Evolutionary conservation across 2,113 vertebrate species (phyloP), one percentile per base, ranked within the genome.

Genomic region (Heliornis fulica): DNA sequence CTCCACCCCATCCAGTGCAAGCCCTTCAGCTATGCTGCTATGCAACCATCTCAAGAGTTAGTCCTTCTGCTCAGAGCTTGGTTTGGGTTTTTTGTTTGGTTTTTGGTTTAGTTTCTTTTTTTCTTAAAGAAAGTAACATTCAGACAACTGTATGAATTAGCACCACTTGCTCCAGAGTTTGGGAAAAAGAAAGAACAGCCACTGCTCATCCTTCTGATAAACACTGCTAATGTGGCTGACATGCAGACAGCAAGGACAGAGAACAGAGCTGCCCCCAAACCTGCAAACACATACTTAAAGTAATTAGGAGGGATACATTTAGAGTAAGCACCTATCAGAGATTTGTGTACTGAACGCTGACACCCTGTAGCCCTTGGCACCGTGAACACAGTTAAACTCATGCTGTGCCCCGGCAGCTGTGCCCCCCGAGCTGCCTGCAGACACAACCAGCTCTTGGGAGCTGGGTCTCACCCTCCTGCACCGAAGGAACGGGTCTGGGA

Each of bases 191-290:
- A 80, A 51, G 26, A 83, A 51, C 28, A 71, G 38, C 38, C 3
- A 1, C 34, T 31, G 38, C 21, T 19, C 38, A 36, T 18, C 54
- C 28, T 74, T 40, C 63, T 45, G 23, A 43, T 65, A 43, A 82
- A 53, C 38, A 59, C 20, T 2, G 1, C 48, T 51, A 5, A 45
- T 1, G 2, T 23, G 76, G 76, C 41, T 57, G 41, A 61, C 13
- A 5, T 0, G 14, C 34, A 56, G 51, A 70, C 20, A 46, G 72
- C 46, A 61, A 60, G 0, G 0, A 79, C 0, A 1, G 17, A 4
- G 22, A 65, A 17, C 23, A 57, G 13, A 26, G n/a, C n/a, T 71
- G 45, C 25, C 36, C 46, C 51, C 26, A 65, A 17, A 81, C 32
- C 43, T 40, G 43, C 50, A 40, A 65, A 66, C 38, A 15, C n/a